phyloP scores from a whole-genome alignment of 2,888 invertebrate genomes.

The Fragum fragum region DNA sequence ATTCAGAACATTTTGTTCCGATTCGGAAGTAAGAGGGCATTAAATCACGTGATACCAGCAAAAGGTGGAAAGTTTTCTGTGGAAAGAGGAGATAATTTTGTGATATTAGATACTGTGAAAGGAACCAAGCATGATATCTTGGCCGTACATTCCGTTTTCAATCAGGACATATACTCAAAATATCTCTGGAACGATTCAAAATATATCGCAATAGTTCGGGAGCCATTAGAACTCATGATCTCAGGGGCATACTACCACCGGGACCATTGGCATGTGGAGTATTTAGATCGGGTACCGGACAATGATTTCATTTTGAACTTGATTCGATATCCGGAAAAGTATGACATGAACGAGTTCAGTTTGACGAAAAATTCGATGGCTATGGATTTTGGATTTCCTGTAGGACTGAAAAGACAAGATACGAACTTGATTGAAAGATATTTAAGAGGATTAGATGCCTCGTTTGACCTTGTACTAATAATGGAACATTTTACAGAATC shows the following conservation, averaged over 20 bases:
- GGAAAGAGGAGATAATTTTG: conserved; percentile 3
- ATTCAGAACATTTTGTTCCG: conserved; percentile 74
- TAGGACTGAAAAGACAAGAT: conserved; percentile 47
- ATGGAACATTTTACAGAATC: conserved; percentile 60
- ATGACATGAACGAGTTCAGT: conserved; percentile 56
- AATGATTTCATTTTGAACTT: conserved; percentile 56
- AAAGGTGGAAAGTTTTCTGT: conserved; percentile 47
- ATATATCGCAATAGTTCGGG: conserved; percentile 55
- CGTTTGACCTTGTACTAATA: conserved; percentile 55
- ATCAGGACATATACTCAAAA: conserved; percentile 36
- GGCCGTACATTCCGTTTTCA: conserved; percentile 61
- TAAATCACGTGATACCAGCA: conserved; percentile 67
- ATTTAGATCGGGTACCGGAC: conserved; percentile 46
- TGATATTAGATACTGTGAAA: conserved; percentile 37
- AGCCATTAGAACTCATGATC: conserved; percentile 57
- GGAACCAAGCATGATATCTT: conserved; percentile 51
- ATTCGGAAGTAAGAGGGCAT: conserved; percentile 64
- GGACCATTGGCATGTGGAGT: conserved; percentile 50
- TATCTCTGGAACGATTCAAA: conserved; percentile 47
- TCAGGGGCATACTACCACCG: conserved; percentile 62
- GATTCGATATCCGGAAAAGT: conserved; percentile 59
- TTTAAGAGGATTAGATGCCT: conserved; percentile 34
- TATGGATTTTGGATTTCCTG: conserved; percentile 61
- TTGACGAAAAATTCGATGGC: conserved; percentile 61
- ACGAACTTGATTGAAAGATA: conserved; percentile 26